phyloP scores from a whole-genome alignment of 1,140 invertebrate species.

The Sycophila sp. region DNA sequence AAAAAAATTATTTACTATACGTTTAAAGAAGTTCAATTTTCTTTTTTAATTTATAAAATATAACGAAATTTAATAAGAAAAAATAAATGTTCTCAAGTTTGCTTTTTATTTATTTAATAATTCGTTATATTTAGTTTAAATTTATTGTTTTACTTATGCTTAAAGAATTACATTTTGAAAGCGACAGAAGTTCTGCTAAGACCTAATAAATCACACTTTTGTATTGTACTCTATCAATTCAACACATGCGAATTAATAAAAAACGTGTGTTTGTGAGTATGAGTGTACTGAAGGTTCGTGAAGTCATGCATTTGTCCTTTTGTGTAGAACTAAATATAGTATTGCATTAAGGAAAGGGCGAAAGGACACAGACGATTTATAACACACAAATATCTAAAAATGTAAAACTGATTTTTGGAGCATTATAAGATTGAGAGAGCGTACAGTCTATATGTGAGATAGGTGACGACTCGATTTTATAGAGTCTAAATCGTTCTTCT shows the following conservation, averaged over 20 bases:
- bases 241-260: slow-evolving; percentile 22
- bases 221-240: slow-evolving; percentile 47
- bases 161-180: slow-evolving; percentile 35
- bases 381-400: neutral
- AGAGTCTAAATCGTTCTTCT: slow-evolving; percentile 5
- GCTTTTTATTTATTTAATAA: neutral
- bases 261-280: slow-evolving; percentile 24
- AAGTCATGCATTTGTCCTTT: slow-evolving; percentile 24
- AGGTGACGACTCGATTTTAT: slow-evolving; percentile 40
- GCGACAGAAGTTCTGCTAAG: slow-evolving; percentile 38
- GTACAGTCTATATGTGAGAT: slow-evolving; percentile 44
- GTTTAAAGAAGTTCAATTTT: slow-evolving; percentile 2
- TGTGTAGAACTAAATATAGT: slow-evolving; percentile 38
- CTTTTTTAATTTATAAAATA: slow-evolving; percentile 10
- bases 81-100: neutral
- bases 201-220: slow-evolving; percentile 47
- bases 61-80: slow-evolving; percentile 9
- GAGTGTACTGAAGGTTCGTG: slow-evolving; percentile 25
- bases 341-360: slow-evolving; percentile 40
- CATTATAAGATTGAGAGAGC: slow-evolving; percentile 39
- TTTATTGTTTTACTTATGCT: neutral
- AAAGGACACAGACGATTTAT: slow-evolving; percentile 19
- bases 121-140: slow-evolving; percentile 5
- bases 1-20: slow-evolving; percentile 14
- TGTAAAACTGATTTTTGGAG: slow-evolving; percentile 20